phyloP scores from a whole-genome alignment of 2,888 invertebrate genomes.

The Phortica magna region DNA sequence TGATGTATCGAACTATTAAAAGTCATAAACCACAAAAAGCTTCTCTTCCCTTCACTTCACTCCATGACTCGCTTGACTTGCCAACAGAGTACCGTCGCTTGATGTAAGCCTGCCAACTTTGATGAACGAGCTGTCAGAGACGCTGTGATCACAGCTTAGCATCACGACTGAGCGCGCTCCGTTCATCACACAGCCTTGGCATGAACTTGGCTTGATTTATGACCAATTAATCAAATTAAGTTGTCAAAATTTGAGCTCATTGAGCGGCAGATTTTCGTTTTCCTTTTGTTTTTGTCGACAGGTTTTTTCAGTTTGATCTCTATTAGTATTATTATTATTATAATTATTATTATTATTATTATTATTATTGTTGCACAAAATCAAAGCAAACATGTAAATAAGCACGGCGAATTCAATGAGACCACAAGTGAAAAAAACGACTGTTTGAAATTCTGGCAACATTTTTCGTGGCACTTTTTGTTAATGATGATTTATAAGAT shows the following conservation, averaged over 20 bases:
- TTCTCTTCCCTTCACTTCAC: too few species aligned
- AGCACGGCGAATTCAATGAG: background rate
- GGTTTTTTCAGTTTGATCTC: background rate
- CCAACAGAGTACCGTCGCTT: too few species aligned
- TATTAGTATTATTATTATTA: background rate
- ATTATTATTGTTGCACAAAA: background rate
- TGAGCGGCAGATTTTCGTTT: background rate
- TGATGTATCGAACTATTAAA: too few species aligned
- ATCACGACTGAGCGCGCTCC: too few species aligned
- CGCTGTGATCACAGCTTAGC: too few species aligned
- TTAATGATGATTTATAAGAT: background rate
- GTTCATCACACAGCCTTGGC: background rate
- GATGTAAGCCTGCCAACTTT: too few species aligned
- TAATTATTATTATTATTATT: background rate
- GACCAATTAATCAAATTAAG: slow-evolving; percentile 47
- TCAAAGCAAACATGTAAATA: background rate
- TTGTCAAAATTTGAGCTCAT: slow-evolving; percentile 42
- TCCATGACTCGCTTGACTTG: too few species aligned
- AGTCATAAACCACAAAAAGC: too few species aligned
- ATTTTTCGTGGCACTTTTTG: background rate
- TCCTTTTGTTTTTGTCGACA: too few species aligned
- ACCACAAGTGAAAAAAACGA: background rate
- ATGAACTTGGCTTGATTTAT: slow-evolving; percentile 41
- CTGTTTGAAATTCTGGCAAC: background rate
- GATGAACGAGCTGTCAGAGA: too few species aligned